Percentiles rank a stretch among this genome's conserved stretches.
Conservation (phyloP, 2,113 vertebrate genomes). For the Uria lomvia region DNA sequence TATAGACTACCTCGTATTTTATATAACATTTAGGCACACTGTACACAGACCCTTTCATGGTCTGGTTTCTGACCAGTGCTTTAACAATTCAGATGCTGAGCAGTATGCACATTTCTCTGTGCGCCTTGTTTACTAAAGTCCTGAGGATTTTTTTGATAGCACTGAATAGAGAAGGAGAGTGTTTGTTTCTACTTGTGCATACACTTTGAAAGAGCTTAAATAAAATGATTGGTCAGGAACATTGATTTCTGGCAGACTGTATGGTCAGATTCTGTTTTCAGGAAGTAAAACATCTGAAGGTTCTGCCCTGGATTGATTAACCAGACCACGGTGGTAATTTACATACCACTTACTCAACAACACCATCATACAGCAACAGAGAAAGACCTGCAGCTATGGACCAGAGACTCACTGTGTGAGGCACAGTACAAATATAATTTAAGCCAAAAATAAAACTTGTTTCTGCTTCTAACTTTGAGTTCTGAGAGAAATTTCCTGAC, state of each 20-base stretch:
- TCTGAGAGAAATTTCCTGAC: not conserved
- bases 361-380: not conserved
- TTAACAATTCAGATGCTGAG: not conserved
- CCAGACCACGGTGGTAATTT: fast-evolving
- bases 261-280: not conserved
- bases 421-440: not conserved
- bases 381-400: not conserved
- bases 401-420: not conserved
- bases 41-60: not conserved
- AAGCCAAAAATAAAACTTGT: not conserved
- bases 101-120: not conserved
- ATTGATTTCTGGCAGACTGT: not conserved
- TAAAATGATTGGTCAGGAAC: not conserved
- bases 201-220: not conserved
- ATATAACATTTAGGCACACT: not conserved
- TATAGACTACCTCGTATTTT: not conserved
- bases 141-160: not conserved
- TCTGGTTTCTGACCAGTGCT: not conserved
- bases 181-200: not conserved
- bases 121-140: not conserved
- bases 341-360: not conserved
- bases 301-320: not conserved
- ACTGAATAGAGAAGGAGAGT: not conserved
- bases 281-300: not conserved
- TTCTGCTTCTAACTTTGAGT: not conserved